phyloP scores from a whole-genome alignment of 2,888 invertebrate genomes.

The Philonicus albiceps region DNA sequence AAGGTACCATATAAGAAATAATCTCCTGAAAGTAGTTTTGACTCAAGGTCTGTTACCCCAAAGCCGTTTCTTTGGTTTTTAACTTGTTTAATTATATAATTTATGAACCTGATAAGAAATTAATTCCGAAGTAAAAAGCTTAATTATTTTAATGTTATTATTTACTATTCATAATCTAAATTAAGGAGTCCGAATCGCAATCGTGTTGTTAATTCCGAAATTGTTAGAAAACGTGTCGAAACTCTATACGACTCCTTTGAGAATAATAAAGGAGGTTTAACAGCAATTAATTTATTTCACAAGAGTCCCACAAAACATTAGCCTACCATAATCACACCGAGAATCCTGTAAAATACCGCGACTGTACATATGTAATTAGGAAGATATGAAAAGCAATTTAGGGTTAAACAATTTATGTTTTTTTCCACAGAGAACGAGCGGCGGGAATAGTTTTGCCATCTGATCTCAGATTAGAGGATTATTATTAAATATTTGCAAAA shows the following conservation, averaged over 20 bases:
- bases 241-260: background rate
- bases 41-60: no score
- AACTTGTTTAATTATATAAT: no score
- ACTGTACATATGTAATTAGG: background rate
- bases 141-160: background rate
- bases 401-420: background rate
- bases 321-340: background rate
- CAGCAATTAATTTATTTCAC: background rate
- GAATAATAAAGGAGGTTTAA: background rate
- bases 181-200: background rate
- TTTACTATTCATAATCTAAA: background rate
- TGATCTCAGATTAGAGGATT: no score
- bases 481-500: no score
- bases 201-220: background rate
- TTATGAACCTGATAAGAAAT: no score
- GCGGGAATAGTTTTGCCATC: no score
- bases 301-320: background rate
- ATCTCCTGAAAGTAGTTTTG: no score
- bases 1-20: no score
- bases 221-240: background rate
- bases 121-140: no score
- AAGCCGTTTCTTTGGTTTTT: no score
- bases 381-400: background rate
- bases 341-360: background rate
- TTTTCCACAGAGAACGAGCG: no score